A percentile compares a stretch with the other conserved stretches of the same genome.
phyloP scores from a whole-genome alignment of 2,888 invertebrate genomes.

The Abscondita cerata region DNA sequence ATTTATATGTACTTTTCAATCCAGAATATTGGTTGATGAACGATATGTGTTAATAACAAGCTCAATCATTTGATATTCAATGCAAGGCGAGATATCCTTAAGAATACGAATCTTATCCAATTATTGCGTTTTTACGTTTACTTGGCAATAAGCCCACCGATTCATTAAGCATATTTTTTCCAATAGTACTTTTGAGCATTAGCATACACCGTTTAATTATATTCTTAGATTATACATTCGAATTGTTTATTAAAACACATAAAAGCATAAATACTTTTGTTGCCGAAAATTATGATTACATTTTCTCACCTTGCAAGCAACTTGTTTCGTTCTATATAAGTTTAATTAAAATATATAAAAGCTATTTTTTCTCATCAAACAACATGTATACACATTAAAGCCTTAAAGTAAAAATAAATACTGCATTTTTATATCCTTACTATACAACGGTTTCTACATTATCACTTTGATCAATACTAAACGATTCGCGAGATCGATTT shows the following conservation, averaged over 20 bases:
- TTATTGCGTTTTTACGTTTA: no score
- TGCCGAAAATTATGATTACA: background rate
- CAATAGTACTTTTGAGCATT: no score
- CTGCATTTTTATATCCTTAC: slow-evolving; percentile 12
- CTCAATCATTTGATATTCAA: no score
- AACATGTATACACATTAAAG: slow-evolving; percentile 23
- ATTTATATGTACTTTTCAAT: no score
- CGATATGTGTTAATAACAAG: no score
- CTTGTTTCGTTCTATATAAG: slow-evolving; percentile 1
- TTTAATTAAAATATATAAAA: slow-evolving; percentile 5
- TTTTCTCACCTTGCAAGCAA: background rate
- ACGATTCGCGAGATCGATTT: slow-evolving; percentile 37
- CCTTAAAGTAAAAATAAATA: slow-evolving; percentile 26
- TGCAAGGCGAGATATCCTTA: no score
- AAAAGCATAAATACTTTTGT: slow-evolving; percentile 1
- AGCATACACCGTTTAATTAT: no score
- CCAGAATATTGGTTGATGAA: no score
- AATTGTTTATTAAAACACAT: background rate
- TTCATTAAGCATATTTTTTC: no score
- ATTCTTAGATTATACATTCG: no score
- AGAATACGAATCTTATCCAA: no score
- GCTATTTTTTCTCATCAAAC: slow-evolving; percentile 16
- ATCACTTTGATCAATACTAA: slow-evolving; percentile 44
- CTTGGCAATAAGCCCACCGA: no score
- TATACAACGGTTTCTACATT: slow-evolving; percentile 49